Evolutionary conservation across 1,140 invertebrate genomes (phyloP).

Genomic region (Bombus sylvicola): DNA sequence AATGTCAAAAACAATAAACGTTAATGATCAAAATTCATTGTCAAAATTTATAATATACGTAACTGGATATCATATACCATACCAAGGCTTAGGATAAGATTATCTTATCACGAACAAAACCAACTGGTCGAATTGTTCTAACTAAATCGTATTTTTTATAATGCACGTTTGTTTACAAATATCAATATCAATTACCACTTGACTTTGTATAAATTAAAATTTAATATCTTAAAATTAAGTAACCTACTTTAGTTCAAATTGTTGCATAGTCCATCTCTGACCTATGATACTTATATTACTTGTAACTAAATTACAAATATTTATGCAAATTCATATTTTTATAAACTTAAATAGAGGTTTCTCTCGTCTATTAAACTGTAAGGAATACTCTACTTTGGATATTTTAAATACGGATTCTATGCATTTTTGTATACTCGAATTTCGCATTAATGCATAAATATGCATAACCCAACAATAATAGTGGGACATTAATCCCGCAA

Average conservation of each 20-base stretch:
- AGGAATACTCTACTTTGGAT: too few relatives aligned
- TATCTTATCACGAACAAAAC: not conserved
- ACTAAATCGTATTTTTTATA: not conserved
- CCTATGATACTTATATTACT: too few relatives aligned
- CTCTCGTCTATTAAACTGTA: too few relatives aligned
- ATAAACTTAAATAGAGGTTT: too few relatives aligned
- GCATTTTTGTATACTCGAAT: too few relatives aligned
- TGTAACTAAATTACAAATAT: too few relatives aligned
- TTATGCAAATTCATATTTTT: too few relatives aligned
- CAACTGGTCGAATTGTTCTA: not conserved
- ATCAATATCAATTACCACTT: not conserved
- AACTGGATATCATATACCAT: not conserved
- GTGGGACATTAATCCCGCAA: not conserved
- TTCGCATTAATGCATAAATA: too few relatives aligned
- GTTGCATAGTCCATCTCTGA: too few relatives aligned
- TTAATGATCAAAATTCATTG: not conserved
- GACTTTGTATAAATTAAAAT: not conserved
- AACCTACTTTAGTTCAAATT: too few relatives aligned
- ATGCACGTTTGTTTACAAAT: not conserved
- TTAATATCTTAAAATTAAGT: not conserved
- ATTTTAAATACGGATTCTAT: too few relatives aligned
- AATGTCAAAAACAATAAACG: not conserved
- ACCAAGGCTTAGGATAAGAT: not conserved
- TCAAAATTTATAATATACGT: not conserved
- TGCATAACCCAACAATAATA: too few relatives aligned